These are phyloP conservation scores for Pyralis farinalis DNA, from an alignment of 2,888 invertebrate species.

Conservation along the genomic window DNA sequence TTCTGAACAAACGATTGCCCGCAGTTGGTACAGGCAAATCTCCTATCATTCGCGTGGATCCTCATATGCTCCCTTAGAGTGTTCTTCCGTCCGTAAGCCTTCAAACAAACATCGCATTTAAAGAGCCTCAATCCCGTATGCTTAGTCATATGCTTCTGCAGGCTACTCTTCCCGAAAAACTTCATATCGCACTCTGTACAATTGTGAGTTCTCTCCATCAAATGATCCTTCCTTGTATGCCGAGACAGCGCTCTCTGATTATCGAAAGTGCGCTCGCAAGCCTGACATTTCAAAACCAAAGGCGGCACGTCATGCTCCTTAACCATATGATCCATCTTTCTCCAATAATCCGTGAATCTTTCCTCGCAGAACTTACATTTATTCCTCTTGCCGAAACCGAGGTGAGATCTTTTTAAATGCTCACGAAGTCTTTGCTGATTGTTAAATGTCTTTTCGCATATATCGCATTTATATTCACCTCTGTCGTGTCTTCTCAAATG, in stretches of 20 bases:
- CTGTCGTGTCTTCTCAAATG: slow-evolving; percentile 42
- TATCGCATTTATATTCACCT: slow-evolving; percentile 42
- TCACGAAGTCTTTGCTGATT: slow-evolving; percentile 22
- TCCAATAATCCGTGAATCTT: slow-evolving; percentile 46
- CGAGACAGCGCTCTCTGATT: slow-evolving; percentile 37
- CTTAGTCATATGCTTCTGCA: slow-evolving; percentile 45
- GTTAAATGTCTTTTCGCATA: slow-evolving; percentile 44
- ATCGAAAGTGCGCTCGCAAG: slow-evolving; percentile 46
- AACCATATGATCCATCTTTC: slow-evolving; percentile 48
- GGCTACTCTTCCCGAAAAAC: slow-evolving; percentile 36
- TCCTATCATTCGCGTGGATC: slow-evolving; percentile 37
- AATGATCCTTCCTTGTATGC: slow-evolving; percentile 57
- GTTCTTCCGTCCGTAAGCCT: slow-evolving; percentile 43
- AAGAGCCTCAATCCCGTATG: slow-evolving; percentile 46
- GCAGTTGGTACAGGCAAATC: slow-evolving; percentile 37
- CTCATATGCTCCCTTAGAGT: slow-evolving; percentile 51
- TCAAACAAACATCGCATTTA: slow-evolving; percentile 49
- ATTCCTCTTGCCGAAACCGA: slow-evolving; percentile 29
- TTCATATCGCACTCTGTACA: slow-evolving; percentile 65
- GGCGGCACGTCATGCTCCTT: slow-evolving; percentile 42
- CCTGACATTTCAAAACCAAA: slow-evolving; percentile 42
- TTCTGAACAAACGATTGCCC: slow-evolving; percentile 43
- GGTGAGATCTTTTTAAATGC: slow-evolving; percentile 25
- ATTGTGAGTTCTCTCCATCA: slow-evolving; percentile 53
- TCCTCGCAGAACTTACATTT: slow-evolving; percentile 44